Evolutionary conservation across 2,888 invertebrate genomes (phyloP).

Genomic region (Andrena minutula): DNA sequence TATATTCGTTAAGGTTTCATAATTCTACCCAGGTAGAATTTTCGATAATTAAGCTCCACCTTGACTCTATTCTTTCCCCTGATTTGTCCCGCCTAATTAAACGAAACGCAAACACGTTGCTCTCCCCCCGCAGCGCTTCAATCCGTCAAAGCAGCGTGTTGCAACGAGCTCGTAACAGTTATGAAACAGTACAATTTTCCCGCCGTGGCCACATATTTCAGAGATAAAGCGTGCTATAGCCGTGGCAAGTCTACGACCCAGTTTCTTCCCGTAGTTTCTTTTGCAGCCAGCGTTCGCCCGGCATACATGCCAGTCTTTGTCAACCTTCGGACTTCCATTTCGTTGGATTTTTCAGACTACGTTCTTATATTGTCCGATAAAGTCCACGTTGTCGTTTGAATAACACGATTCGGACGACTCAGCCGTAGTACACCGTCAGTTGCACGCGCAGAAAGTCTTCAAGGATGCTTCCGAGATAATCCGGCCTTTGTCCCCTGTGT

Average conservation of each 20-base stretch:
- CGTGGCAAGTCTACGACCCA: constrained; percentile 27
- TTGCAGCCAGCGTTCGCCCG: neutral
- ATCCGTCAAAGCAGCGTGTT: constrained; percentile 9
- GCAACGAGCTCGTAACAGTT: neutral
- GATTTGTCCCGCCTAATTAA: neutral
- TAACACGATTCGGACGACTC: constrained; percentile 5
- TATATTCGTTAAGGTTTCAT: neutral
- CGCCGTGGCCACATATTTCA: constrained; percentile 2
- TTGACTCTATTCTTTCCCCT: too few species aligned
- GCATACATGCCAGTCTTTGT: constrained; percentile 25
- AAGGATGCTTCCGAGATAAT: constrained; percentile 9
- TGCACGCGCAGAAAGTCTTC: neutral
- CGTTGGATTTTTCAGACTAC: constrained; percentile 12
- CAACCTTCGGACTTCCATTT: constrained; percentile 22
- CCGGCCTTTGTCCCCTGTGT: neutral
- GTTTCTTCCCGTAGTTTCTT: constrained; percentile 38
- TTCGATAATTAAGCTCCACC: neutral
- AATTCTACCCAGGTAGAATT: neutral
- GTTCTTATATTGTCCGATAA: constrained; percentile 31
- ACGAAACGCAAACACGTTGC: neutral
- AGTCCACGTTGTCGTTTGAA: constrained; percentile 8
- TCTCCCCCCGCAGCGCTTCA: neutral
- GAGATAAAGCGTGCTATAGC: constrained; percentile 8
- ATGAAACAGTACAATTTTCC: constrained; percentile 4
- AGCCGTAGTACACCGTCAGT: neutral